phyloP scores from a whole-genome alignment of 92 coral and sea anemone genomes.

The Pocillopora grandis region DNA sequence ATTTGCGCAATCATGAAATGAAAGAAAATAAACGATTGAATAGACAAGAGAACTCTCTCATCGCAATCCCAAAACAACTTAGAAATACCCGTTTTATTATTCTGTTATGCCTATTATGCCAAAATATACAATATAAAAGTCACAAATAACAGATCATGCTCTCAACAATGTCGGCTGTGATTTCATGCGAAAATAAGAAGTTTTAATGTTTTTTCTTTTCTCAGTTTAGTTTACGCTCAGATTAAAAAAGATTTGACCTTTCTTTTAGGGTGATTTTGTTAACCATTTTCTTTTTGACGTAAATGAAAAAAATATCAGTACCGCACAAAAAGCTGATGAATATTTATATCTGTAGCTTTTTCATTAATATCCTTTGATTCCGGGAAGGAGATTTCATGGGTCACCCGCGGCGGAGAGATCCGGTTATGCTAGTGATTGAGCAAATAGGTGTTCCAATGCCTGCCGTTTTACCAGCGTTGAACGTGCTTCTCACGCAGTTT shows the following conservation, averaged over 20 bases:
- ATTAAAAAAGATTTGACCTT: not conserved
- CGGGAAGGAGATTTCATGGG: not conserved
- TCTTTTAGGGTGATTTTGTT: not conserved
- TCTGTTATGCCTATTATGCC: too few relatives aligned
- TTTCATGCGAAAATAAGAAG: too few relatives aligned
- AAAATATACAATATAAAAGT: too few relatives aligned
- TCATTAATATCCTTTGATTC: not conserved
- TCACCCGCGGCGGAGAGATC: not conserved
- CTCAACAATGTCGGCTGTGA: too few relatives aligned
- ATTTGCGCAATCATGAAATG: too few relatives aligned
- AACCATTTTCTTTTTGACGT: slow-evolving; percentile 1
- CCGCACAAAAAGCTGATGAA: not conserved
- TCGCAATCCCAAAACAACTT: too few relatives aligned
- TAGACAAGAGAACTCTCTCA: too few relatives aligned
- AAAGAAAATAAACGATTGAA: too few relatives aligned
- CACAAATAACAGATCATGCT: too few relatives aligned
- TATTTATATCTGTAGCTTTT: not conserved
- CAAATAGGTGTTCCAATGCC: not conserved
- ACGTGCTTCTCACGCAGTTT: not conserved
- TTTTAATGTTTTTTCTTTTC: not conserved
- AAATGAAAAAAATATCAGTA: not conserved
- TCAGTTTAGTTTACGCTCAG: not conserved
- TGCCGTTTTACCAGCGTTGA: not conserved
- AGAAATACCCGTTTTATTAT: too few relatives aligned
- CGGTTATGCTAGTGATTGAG: not conserved